phyloP scores from a whole-genome alignment of 2,113 vertebrate species.

The Scomber scombrus region DNA sequence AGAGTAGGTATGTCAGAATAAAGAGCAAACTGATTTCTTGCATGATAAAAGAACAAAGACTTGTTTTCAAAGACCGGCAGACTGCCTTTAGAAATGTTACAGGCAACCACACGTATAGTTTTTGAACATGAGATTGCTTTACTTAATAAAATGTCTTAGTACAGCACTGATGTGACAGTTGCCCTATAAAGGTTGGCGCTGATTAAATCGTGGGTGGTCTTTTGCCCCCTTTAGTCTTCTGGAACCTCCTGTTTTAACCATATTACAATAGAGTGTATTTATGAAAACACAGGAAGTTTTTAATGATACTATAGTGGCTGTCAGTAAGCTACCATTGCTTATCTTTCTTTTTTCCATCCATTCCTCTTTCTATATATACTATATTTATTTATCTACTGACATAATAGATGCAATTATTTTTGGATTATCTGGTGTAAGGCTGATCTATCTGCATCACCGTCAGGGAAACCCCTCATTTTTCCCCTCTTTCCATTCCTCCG shows the following conservation, averaged over 20 bases:
- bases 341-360: neutral
- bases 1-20: slow-evolving; percentile 10
- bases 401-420: slow-evolving; percentile 8
- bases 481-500: slow-evolving; percentile 21
- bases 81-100: slow-evolving; percentile 8
- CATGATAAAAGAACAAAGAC: slow-evolving; percentile 31
- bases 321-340: neutral
- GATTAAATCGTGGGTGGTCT: slow-evolving; percentile 70
- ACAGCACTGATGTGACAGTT: slow-evolving; percentile 51
- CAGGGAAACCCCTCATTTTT: neutral
- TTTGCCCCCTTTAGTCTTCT: slow-evolving; percentile 10
- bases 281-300: too few relatives aligned
- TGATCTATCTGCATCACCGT: neutral
- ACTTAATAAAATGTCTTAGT: slow-evolving; percentile 28
- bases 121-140: slow-evolving; percentile 30
- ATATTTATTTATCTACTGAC: neutral
- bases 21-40: slow-evolving; percentile 29
- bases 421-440: neutral
- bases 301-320: neutral
- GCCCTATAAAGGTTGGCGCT: slow-evolving; percentile 59
- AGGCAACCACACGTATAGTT: slow-evolving; percentile 22
- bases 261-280: slow-evolving; percentile 7
- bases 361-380: neutral
- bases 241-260: neutral
- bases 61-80: slow-evolving; percentile 7